Evolutionary conservation across 2,797 vertebrate species (phyloP).

Genomic region (Xenentodon cancila): DNA sequence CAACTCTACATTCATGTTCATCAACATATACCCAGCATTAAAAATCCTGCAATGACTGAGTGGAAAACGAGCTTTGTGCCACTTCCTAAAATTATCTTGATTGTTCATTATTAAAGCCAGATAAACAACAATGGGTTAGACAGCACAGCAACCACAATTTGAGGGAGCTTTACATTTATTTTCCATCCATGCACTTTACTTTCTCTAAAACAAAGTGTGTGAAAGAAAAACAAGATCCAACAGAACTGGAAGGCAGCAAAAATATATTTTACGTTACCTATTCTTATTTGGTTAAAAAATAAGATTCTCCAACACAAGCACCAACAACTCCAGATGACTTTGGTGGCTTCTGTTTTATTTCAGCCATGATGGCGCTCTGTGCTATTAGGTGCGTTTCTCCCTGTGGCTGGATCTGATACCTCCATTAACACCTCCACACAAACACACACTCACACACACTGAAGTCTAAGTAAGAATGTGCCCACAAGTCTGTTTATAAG

Average conservation of each 20-base stretch:
- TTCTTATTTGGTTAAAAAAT: neutral
- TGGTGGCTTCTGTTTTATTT: constrained; percentile 60
- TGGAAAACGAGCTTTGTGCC: no score
- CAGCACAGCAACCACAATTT: neutral
- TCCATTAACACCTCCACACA: constrained; percentile 70
- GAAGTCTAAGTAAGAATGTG: constrained; percentile 34
- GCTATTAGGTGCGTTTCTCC: constrained; percentile 47
- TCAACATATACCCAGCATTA: no score
- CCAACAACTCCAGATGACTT: constrained; percentile 19
- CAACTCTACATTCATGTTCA: no score
- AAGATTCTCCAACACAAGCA: constrained; percentile 4
- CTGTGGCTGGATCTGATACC: constrained; percentile 70
- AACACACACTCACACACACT: constrained; percentile 36
- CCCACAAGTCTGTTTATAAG: constrained; percentile 40
- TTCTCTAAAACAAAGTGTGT: neutral
- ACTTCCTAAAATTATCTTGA: no score
- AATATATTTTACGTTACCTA: neutral
- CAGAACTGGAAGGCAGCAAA: no score
- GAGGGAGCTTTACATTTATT: neutral
- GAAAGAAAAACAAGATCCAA: constrained; percentile 2
- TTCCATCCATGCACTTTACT: neutral
- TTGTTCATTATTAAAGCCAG: no score
- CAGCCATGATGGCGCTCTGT: constrained; percentile 43
- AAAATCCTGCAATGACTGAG: no score
- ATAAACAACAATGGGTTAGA: neutral